Evolutionary conservation across 2,888 invertebrate genomes (phyloP), one percentile per base, ranked within the genome.

Genomic region (Ephialtes manifestator): DNA sequence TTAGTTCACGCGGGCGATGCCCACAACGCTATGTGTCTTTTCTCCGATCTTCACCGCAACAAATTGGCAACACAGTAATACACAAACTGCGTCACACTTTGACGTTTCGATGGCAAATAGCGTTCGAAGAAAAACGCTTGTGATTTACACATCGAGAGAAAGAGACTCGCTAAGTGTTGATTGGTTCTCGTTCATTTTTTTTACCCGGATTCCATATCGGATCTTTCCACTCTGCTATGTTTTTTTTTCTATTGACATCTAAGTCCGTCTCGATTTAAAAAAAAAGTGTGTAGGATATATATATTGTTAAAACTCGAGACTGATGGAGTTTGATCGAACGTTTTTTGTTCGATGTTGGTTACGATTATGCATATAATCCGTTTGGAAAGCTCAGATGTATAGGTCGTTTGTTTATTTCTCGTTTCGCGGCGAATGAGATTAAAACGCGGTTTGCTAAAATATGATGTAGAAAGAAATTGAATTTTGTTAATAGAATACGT

Each of bases 31-130:
- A 18, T 51, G n/a, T 51, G 7, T 55, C 28, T 55, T 28, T 3
- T 1, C 24, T 24, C 13, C 55, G 24, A 24, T 28, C 13, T 13
- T 13, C 11, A 28, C 20, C 55, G 24, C 10, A 28, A 60, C 4
- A n/a, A 2, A 13, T 13, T 46, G 2, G n/a, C 51, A 18, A 18
- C n/a, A 51, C n/a, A 8, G 13, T 48, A 51, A 51, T 18, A 18
- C 7, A 5, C 8, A 60, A 60, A 60, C 31, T 60, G 31, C 60
- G 60, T 28, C 60, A 28, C 60, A 31, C 2, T 31, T 31, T 60
- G 60, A 60, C 60, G 60, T 60, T 31, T 60, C 15, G n/a, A 15
- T 60, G 31, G 7, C 31, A 31, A 60, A 58, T 7, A 58, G 28
- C 58, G 46, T 15, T 15, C 4, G 15, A 11, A n/a, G n/a, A n/a